Evolutionary conservation across 2,797 vertebrate genomes (phyloP), one percentile per base, ranked within the genome.

Genomic region (Tragelaphus oryx): DNA sequence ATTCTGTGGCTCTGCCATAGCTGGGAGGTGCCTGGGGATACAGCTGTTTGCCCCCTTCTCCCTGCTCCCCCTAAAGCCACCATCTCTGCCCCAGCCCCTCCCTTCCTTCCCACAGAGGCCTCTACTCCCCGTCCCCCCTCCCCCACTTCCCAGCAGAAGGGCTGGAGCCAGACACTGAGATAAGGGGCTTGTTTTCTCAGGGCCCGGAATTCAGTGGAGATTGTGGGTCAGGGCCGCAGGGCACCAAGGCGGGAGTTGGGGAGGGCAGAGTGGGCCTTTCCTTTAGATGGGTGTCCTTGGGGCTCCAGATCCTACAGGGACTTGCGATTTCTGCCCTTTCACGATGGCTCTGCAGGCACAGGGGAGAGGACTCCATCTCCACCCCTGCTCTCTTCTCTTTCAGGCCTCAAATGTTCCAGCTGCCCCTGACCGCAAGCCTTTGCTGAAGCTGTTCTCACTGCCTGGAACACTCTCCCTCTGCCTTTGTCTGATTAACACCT

Each of bases 91-190:
- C 59, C 46, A 33, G 2, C 12, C 78, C 60, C 83, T 33, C 82
- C 78, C 95, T 88, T 89, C 85, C 97, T 93, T 93, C 81, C 95
- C 95, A 86, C 10, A 4, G 75, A 95, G 54, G 79, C 95, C 80
- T 80, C 52, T 3, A 17, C 28, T 76, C 95, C 92, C 87, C 57
- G 1, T 81, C 92, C 83, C 93, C 93, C 90, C 78, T 22, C 11
- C 68, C 37, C 68, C 37, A 80, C 86, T 96, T 97, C 97, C 96
- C 96, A 96, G 97, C 95, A 95, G 88, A 68, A 95, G 86, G 79
- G 74, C 93, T 71, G 81, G 90, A 94, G 95, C 89, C 95, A 83
- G 82, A 82, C 95, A 54, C 74, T 3, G 92, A 91, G 96, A 96
- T 95, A 95, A 95, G 92, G 91, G 93, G 62, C 62, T 93, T 86